Conservation (phyloP, 2,888 invertebrate genomes). For the Sycophila texana region DNA sequence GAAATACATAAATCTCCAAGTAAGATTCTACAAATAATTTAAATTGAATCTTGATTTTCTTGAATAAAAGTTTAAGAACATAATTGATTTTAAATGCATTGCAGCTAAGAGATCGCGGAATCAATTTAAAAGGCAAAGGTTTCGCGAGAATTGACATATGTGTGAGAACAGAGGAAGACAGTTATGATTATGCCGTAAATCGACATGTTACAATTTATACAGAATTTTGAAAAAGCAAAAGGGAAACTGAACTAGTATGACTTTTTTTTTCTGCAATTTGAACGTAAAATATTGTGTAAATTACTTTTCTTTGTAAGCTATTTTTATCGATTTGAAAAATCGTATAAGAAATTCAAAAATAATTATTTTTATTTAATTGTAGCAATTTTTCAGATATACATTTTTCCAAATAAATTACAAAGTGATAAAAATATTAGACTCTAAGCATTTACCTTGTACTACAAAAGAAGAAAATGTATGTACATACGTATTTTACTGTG, state of each 20-base stretch:
- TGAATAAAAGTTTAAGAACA: background rate
- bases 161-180: constrained; percentile 77
- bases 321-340: too few species aligned
- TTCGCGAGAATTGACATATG: constrained; percentile 77
- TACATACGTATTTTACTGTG: too few species aligned
- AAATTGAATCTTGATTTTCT: background rate
- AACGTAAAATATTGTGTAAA: background rate
- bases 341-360: background rate
- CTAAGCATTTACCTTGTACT: too few species aligned
- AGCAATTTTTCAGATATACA: too few species aligned
- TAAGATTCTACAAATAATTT: constrained; percentile 51
- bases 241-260: too few species aligned
- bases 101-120: constrained; percentile 75
- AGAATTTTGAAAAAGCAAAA: constrained; percentile 28
- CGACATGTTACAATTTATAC: constrained; percentile 72
- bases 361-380: too few species aligned
- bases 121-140: constrained; percentile 71
- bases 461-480: too few species aligned
- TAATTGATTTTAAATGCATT: constrained; percentile 15
- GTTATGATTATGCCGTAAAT: constrained; percentile 77
- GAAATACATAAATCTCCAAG: constrained; percentile 75
- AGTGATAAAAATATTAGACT: too few species aligned
- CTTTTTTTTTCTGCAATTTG: background rate
- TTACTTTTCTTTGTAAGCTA: too few species aligned
- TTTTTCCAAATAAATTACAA: too few species aligned